These are phyloP conservation scores for Atlantisia rogersi DNA, from an alignment of 2,113 vertebrate genomes.

Conservation along the genomic window DNA sequence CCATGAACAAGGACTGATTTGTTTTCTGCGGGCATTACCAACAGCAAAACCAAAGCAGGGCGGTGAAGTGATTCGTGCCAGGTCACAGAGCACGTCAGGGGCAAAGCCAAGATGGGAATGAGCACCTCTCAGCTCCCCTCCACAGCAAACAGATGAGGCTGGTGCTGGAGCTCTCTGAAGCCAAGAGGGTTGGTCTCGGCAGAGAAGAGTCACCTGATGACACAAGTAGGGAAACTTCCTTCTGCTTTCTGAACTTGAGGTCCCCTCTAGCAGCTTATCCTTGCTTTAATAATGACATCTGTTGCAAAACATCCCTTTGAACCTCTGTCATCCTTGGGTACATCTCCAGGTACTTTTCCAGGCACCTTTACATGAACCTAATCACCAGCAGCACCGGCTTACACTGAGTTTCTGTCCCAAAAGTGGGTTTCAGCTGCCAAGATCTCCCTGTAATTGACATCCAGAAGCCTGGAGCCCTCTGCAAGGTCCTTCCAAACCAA, in stretches of 20 bases:
- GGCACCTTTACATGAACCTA: neutral
- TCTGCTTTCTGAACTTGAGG: neutral
- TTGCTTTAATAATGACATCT: neutral
- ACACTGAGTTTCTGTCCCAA: neutral
- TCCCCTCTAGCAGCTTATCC: neutral
- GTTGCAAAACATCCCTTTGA: neutral
- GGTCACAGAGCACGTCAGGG: neutral
- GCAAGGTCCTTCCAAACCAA: neutral
- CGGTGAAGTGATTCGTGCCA: neutral
- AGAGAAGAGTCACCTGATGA: neutral
- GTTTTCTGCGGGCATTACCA: neutral
- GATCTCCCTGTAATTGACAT: neutral
- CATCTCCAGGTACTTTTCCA: neutral
- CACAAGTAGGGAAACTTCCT: neutral
- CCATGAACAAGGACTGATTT: conserved; percentile 12
- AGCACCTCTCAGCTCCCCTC: neutral
- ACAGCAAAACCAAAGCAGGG: conserved; percentile 10
- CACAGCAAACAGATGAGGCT: neutral
- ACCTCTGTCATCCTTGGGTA: neutral
- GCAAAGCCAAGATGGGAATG: neutral
- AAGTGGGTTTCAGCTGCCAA: neutral
- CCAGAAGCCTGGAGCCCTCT: neutral
- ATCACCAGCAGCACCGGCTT: neutral
- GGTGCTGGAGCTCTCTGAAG: neutral
- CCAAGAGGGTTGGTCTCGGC: neutral